Percentiles rank a stretch among this genome's conserved stretches.
These are phyloP conservation scores for Lates japonicus DNA, from an alignment of 2,797 vertebrate species.

Conservation along the genomic window DNA sequence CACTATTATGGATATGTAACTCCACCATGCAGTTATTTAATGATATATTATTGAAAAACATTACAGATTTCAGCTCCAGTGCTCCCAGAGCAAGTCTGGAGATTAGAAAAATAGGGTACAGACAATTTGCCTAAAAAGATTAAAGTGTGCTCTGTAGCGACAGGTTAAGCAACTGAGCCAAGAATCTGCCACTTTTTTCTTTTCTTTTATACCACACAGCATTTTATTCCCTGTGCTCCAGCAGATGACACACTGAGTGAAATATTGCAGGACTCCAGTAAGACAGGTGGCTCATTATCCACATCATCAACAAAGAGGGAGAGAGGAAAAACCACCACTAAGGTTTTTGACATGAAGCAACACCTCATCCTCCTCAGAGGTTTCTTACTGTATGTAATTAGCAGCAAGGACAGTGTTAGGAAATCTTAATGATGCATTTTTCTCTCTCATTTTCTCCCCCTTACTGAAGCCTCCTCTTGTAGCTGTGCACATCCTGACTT, in stretches of 20 bases:
- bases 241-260: constrained; percentile 68
- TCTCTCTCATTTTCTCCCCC: constrained; percentile 23
- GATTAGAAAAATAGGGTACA: constrained; percentile 31
- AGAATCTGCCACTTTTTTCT: constrained; percentile 47
- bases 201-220: constrained; percentile 45
- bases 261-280: constrained; percentile 62
- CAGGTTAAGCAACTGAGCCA: constrained; percentile 41
- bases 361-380: constrained; percentile 67
- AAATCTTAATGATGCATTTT: constrained; percentile 73
- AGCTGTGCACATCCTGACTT: constrained; percentile 19
- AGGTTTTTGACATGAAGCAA: constrained; percentile 65
- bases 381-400: constrained; percentile 73
- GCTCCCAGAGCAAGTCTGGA: constrained; percentile 15
- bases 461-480: constrained; percentile 18
- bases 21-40: constrained; percentile 13
- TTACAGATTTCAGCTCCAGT: constrained; percentile 3
- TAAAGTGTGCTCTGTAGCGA: constrained; percentile 13
- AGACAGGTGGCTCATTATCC: constrained; percentile 85
- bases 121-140: constrained; percentile 33
- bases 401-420: constrained; percentile 47
- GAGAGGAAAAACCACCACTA: constrained; percentile 58
- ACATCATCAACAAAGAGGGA: constrained; percentile 71
- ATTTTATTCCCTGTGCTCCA: constrained; percentile 55
- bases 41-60: constrained; percentile 27
- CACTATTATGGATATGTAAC: neutral